Evolutionary conservation across 2,888 invertebrate genomes (phyloP).

Genomic region (Pediacus dermestoides): DNA sequence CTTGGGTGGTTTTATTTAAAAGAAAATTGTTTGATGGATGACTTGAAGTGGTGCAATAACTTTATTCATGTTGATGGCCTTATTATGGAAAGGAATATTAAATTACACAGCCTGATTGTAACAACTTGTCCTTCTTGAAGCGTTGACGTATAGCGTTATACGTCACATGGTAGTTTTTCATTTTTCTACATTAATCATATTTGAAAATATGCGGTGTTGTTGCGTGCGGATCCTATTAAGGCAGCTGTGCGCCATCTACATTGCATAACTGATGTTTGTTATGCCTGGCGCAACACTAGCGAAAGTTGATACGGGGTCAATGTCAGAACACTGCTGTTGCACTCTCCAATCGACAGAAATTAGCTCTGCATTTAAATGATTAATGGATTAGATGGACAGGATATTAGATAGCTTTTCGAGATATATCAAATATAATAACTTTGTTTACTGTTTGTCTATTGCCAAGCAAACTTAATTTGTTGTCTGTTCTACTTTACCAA

Average conservation of each 20-base stretch:
- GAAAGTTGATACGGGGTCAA: slow-evolving; percentile 30
- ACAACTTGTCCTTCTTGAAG: slow-evolving; percentile 32
- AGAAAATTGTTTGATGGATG: slow-evolving; percentile 23
- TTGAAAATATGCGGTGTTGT: slow-evolving; percentile 14
- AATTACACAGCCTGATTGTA: slow-evolving; percentile 32
- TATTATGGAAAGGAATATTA: slow-evolving; percentile 31
- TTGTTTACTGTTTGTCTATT: slow-evolving; percentile 2
- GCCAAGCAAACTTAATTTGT: too few species aligned
- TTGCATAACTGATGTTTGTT: slow-evolving; percentile 2
- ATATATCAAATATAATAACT: slow-evolving; percentile 10
- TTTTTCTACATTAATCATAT: slow-evolving; percentile 32
- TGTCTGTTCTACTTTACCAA: too few species aligned
- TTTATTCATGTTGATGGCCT: slow-evolving; percentile 30
- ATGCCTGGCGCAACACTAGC: slow-evolving; percentile 6
- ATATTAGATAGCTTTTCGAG: slow-evolving; percentile 13
- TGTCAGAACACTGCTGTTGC: slow-evolving; percentile 26
- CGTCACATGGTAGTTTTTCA: slow-evolving; percentile 30
- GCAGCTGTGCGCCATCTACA: slow-evolving; percentile 9
- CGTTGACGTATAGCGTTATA: slow-evolving; percentile 30
- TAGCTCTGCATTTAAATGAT: slow-evolving; percentile 15
- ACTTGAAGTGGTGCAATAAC: slow-evolving; percentile 28
- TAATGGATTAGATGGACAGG: slow-evolving; percentile 14
- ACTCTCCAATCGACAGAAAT: slow-evolving; percentile 14
- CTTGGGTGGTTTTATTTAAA: slow-evolving; percentile 6
- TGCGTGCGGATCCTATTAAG: neutral